Conservation (phyloP, 2,797 vertebrate species). For the Chelon labrosus region DNA sequence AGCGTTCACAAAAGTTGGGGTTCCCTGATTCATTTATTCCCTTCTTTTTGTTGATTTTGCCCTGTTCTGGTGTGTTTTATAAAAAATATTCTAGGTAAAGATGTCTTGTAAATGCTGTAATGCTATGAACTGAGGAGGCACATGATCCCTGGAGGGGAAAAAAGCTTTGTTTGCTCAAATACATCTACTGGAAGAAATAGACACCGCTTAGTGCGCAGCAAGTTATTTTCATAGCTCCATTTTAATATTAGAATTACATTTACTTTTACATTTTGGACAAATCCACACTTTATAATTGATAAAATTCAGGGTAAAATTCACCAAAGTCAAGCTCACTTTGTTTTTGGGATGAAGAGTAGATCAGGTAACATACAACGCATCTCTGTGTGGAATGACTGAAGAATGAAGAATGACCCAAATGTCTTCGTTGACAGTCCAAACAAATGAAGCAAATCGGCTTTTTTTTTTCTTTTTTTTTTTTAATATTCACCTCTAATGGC, state of each 20-base stretch:
- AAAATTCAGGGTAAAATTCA: conserved; percentile 82
- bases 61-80: conserved; percentile 25
- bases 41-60: conserved; percentile 1
- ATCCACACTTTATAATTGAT: conserved; percentile 82
- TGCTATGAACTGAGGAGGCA: conserved; percentile 28
- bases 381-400: conserved; percentile 67
- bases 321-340: conserved; percentile 80
- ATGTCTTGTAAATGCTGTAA: conserved; percentile 31
- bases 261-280: conserved; percentile 87
- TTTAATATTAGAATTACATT: conserved; percentile 86
- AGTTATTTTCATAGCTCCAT: conserved; percentile 79
- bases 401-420: conserved; percentile 62
- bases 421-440: conserved; percentile 61
- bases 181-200: conserved; percentile 22
- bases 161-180: conserved; percentile 21
- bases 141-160: conserved; percentile 2
- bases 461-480: conserved; percentile 15
- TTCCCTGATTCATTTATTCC: conserved; percentile 7
- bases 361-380: conserved; percentile 70
- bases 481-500: conserved; percentile 74
- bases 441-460: conserved; percentile 73
- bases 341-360: conserved; percentile 69
- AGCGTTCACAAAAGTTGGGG: neutral
- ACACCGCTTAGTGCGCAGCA: conserved; percentile 52
- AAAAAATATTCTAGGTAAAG: conserved; percentile 50